Conservation (phyloP, 2,797 vertebrate genomes). For the Meriones psammophilus region DNA sequence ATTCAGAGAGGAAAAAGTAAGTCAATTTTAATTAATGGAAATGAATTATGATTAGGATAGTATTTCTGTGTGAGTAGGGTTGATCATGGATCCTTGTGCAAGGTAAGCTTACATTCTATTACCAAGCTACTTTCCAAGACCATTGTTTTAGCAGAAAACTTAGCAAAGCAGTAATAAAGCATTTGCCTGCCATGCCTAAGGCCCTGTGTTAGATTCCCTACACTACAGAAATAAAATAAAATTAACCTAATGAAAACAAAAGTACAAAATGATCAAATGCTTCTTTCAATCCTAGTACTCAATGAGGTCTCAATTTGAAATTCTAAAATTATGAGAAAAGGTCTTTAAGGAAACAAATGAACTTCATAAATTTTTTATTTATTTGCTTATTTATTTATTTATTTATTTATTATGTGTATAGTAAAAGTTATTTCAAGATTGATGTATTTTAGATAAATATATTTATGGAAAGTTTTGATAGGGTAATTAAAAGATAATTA, state of each 20-base stretch:
- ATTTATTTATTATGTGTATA: not conserved
- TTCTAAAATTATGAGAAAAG: not conserved
- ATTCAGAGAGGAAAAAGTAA: not conserved
- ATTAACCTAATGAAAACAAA: not conserved
- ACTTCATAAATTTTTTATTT: not conserved
- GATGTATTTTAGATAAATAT: not conserved
- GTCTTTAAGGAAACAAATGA: not conserved
- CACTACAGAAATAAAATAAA: not conserved
- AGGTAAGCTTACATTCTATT: not conserved
- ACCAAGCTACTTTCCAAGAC: not conserved
- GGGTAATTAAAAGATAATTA: not conserved
- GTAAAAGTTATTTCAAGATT: not conserved
- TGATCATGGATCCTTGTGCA: not conserved
- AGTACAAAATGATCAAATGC: not conserved
- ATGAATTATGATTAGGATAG: not conserved
- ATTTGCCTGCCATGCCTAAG: not conserved
- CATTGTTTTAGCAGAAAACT: no score
- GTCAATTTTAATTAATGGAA: not conserved
- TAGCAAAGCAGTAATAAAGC: no score
- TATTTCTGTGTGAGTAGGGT: not conserved
- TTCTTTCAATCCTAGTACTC: not conserved
- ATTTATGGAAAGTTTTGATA: not conserved
- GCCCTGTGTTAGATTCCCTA: not conserved
- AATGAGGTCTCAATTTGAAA: not conserved
- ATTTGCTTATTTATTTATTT: not conserved